Percentiles rank a stretch among this genome's conserved stretches.
Evolutionary conservation across 2,888 invertebrate genomes (phyloP).

Genomic region (Melinaea menophilus): DNA sequence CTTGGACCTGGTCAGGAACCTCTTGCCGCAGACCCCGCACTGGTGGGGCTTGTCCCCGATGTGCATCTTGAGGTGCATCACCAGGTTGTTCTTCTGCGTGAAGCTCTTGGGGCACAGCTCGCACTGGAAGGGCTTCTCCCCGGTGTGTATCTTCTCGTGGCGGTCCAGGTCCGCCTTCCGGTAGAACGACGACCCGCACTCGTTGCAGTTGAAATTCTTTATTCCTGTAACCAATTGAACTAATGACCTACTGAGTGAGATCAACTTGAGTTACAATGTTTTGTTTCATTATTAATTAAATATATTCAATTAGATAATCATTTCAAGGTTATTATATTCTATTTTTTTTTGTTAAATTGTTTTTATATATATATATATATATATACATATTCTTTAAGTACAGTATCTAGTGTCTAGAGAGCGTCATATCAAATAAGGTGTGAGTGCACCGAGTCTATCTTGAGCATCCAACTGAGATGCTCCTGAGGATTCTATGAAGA

Average conservation of each 20-base stretch:
- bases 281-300: neutral
- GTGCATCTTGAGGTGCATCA: conserved; percentile 65
- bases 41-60: conserved; percentile 53
- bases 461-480: too few species aligned
- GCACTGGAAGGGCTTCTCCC: conserved; percentile 59
- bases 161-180: conserved; percentile 62
- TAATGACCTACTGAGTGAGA: neutral
- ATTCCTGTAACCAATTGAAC: conserved; percentile 40
- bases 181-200: conserved; percentile 60
- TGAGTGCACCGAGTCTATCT: too few species aligned
- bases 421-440: too few species aligned
- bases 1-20: conserved; percentile 60
- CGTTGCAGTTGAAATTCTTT: conserved; percentile 57
- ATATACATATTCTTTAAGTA: too few species aligned
- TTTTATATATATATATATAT: too few species aligned
- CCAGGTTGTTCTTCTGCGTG: conserved; percentile 62
- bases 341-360: too few species aligned
- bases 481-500: too few species aligned
- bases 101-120: conserved; percentile 63
- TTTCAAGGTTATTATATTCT: too few species aligned
- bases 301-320: too few species aligned
- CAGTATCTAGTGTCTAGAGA: too few species aligned
- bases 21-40: conserved; percentile 52
- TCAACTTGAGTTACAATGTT: neutral
- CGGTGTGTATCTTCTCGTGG: conserved; percentile 61